Evolutionary conservation across 2,113 vertebrate genomes (phyloP).

Genomic region (Clarias batrachus): DNA sequence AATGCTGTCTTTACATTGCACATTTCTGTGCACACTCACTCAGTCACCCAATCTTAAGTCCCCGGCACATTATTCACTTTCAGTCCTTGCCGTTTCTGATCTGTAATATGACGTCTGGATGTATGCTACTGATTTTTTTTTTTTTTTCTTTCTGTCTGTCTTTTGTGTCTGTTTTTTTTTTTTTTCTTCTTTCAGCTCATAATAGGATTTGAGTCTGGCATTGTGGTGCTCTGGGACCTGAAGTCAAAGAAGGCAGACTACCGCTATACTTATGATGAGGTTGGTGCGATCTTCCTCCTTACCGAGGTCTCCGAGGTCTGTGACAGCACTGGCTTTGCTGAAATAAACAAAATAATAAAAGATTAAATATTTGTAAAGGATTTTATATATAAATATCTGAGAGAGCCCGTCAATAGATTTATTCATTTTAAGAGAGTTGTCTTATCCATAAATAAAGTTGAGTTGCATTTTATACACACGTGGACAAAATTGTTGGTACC

Average conservation of each 20-base stretch:
- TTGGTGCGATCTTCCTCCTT: constrained; percentile 63
- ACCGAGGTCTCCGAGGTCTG: constrained; percentile 26
- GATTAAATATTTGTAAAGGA: constrained; percentile 47
- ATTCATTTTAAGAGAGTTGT: constrained; percentile 1
- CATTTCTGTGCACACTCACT: not conserved
- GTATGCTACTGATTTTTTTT: not conserved
- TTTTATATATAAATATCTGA: constrained; percentile 19
- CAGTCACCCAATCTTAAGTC: not conserved
- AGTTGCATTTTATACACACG: too few species aligned
- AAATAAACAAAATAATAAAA: constrained; percentile 19
- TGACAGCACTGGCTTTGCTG: not conserved
- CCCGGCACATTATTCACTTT: not conserved
- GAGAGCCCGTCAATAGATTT: not conserved
- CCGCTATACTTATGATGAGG: constrained; percentile 98
- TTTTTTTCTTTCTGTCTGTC: constrained; percentile 23
- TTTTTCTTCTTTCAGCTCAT: constrained; percentile 80
- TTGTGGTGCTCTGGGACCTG: constrained; percentile 95
- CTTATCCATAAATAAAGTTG: too few species aligned
- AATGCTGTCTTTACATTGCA: not conserved
- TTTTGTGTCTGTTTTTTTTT: not conserved
- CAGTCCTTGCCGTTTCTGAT: not conserved
- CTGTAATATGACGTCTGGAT: constrained; percentile 34
- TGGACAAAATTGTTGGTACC: too few species aligned
- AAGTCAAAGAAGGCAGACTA: constrained; percentile 99
- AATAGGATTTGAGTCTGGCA: constrained; percentile 98